Conservation (phyloP, 2,113 vertebrate species). For the Carollia perspicillata region DNA sequence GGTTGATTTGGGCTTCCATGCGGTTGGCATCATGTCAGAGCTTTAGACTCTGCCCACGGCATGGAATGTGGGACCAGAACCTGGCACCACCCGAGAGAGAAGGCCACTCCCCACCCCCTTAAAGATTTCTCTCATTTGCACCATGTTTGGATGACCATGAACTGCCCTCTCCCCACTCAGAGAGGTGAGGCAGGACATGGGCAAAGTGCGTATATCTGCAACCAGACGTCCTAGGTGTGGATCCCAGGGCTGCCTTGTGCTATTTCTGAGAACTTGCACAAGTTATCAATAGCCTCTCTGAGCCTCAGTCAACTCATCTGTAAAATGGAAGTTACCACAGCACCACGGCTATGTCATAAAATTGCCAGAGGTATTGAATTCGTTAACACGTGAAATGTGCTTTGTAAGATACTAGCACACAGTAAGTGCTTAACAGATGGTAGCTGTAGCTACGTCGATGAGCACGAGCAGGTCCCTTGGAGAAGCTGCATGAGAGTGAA, state of each 20-base stretch:
- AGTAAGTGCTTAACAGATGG: background rate
- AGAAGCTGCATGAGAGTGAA: background rate
- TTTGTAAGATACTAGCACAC: background rate
- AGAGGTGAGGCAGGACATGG: background rate
- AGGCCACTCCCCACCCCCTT: accelerated
- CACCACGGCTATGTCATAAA: background rate
- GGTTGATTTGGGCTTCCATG: background rate
- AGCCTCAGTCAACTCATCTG: background rate
- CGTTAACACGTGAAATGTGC: background rate
- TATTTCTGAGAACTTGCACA: background rate
- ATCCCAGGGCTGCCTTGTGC: background rate
- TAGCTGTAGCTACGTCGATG: background rate
- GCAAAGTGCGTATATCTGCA: background rate
- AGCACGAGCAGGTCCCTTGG: background rate
- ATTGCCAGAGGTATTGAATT: background rate
- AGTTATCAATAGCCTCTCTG: background rate
- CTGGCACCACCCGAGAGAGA: background rate
- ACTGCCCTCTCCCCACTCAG: background rate
- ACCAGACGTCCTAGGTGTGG: background rate
- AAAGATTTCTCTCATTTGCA: background rate
- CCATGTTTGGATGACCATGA: background rate
- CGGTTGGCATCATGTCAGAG: background rate
- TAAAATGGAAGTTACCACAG: background rate
- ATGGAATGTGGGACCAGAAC: background rate
- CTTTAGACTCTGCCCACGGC: background rate